These are phyloP conservation scores for Xanthorhoe designata DNA, from an alignment of 2,888 invertebrate genomes.

Conservation along the genomic window DNA sequence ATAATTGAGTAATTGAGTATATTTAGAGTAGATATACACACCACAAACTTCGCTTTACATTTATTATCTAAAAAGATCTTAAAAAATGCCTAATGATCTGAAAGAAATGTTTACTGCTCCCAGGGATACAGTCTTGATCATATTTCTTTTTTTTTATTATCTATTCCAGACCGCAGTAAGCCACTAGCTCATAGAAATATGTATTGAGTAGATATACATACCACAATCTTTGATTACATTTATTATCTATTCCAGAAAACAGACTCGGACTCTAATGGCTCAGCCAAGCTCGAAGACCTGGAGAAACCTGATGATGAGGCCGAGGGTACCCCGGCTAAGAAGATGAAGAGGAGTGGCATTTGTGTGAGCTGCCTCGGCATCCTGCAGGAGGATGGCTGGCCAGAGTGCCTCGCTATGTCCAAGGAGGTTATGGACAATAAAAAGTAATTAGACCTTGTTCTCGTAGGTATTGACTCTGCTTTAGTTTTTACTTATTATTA, in stretches of 20 bases:
- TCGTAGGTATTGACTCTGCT: constrained; percentile 15
- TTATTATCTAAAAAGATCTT: too few relatives aligned
- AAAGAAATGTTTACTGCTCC: too few relatives aligned
- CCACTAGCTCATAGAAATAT: background rate
- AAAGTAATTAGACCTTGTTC: constrained; percentile 55
- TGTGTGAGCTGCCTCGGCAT: constrained; percentile 91
- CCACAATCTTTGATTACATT: too few relatives aligned
- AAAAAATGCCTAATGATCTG: too few relatives aligned
- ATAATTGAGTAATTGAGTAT: too few relatives aligned
- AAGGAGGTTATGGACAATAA: constrained; percentile 82
- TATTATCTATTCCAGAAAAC: constrained; percentile 19
- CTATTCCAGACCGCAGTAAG: too few relatives aligned
- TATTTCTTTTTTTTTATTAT: too few relatives aligned
- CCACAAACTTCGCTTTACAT: too few relatives aligned
- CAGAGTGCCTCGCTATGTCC: constrained; percentile 78
- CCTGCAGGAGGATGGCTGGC: constrained; percentile 87
- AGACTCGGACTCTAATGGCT: constrained; percentile 1
- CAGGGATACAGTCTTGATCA: too few relatives aligned
- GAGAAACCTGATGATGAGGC: constrained; percentile 10
- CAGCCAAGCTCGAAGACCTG: background rate
- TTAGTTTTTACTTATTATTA: too few relatives aligned
- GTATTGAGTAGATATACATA: too few relatives aligned
- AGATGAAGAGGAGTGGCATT: constrained; percentile 78
- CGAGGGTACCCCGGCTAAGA: constrained; percentile 49
- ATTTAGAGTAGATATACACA: too few relatives aligned